Evolutionary conservation across 1,140 invertebrate species (phyloP).

Genomic region (Campoletis sonorensis): DNA sequence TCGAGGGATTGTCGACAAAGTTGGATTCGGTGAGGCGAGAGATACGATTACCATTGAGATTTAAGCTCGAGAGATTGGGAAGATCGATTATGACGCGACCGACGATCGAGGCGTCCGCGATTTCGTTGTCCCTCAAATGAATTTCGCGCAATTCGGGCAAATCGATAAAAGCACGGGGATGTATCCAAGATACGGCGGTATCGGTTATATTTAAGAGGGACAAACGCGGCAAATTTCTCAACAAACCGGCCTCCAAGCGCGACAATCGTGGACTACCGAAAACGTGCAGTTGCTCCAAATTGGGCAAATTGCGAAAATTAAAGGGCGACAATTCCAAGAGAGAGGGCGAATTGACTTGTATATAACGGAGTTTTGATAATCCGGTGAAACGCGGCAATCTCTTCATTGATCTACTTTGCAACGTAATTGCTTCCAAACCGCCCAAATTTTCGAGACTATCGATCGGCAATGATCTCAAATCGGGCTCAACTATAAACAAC

Average conservation of each 20-base stretch:
- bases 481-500: conserved; percentile 89
- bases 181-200: conserved; percentile 87
- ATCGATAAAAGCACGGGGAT: conserved; percentile 84
- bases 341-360: conserved; percentile 82
- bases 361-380: conserved; percentile 80
- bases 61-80: conserved; percentile 82
- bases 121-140: conserved; percentile 83
- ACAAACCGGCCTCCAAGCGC: conserved; percentile 83
- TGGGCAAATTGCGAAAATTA: conserved; percentile 84
- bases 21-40: conserved; percentile 84
- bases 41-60: conserved; percentile 84
- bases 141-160: conserved; percentile 85
- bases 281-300: conserved; percentile 86
- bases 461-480: conserved; percentile 85
- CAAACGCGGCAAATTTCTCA: conserved; percentile 85
- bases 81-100: conserved; percentile 86
- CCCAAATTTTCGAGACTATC: conserved; percentile 86
- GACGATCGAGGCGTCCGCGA: conserved; percentile 86
- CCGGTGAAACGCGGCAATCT: conserved; percentile 83
- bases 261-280: conserved; percentile 82
- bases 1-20: conserved; percentile 86
- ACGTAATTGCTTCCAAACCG: conserved; percentile 87
- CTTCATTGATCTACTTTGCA: conserved; percentile 85
- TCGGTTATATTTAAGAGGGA: conserved; percentile 85
- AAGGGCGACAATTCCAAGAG: conserved; percentile 83